Percentiles rank a stretch among this genome's conserved stretches.
Evolutionary conservation across 1,140 invertebrate genomes (phyloP).

Genomic region (Helicoverpa zea): DNA sequence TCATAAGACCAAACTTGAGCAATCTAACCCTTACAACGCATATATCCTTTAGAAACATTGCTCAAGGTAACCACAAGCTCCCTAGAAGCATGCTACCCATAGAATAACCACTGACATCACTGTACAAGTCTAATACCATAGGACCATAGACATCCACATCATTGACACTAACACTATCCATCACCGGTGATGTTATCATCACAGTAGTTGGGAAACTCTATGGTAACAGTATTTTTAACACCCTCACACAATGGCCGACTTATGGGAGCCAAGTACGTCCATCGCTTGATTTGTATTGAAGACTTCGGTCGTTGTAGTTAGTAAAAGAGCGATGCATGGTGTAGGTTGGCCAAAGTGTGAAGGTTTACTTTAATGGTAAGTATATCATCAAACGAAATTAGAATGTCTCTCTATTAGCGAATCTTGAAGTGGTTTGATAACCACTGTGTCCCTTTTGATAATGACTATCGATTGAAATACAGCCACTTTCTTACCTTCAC

Average conservation of each 20-base stretch:
- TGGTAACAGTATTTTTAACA: slow-evolving; percentile 17
- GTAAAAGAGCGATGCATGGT: slow-evolving; percentile 1
- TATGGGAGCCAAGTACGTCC: neutral
- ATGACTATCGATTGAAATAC: too few relatives aligned
- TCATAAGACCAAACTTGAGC: neutral
- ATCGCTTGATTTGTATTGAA: slow-evolving; percentile 2
- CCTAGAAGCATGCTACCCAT: slow-evolving; percentile 13
- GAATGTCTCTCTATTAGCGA: too few relatives aligned
- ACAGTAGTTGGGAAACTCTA: slow-evolving; percentile 28
- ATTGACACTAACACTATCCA: slow-evolving; percentile 33
- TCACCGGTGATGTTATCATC: slow-evolving; percentile 1
- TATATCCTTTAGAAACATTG: neutral
- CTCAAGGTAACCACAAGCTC: neutral
- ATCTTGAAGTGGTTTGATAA: too few relatives aligned
- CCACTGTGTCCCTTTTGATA: too few relatives aligned
- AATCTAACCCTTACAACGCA: neutral
- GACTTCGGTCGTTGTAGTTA: neutral
- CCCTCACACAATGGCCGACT: neutral
- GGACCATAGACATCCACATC: slow-evolving; percentile 22
- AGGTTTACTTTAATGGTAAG: neutral
- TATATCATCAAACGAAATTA: neutral
- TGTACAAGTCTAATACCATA: slow-evolving; percentile 4
- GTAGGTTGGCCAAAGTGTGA: neutral
- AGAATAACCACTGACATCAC: slow-evolving; percentile 33
- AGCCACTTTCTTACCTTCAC: too few relatives aligned